phyloP scores from a whole-genome alignment of 2,888 invertebrate species.

The Strigamia transsilvanica region DNA sequence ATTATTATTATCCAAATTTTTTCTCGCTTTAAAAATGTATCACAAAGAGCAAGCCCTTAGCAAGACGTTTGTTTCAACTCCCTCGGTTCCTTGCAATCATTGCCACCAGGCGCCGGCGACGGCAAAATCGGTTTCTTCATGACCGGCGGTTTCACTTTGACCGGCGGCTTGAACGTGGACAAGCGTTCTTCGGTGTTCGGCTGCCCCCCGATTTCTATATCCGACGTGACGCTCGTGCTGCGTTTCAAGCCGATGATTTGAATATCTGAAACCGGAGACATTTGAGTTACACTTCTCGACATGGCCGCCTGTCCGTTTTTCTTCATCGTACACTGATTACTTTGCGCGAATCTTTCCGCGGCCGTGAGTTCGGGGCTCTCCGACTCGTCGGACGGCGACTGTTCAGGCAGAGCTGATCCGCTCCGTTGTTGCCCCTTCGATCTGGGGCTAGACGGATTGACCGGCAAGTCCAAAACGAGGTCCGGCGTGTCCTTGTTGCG shows the following conservation, averaged over 20 bases:
- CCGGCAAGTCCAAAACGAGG: constrained; percentile 83
- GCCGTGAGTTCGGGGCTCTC: constrained; percentile 71
- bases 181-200: constrained; percentile 57
- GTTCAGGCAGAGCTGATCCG: not conserved
- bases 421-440: constrained; percentile 63
- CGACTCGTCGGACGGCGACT: constrained; percentile 62
- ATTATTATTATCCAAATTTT: not conserved
- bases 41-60: constrained; percentile 28
- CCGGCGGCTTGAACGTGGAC: constrained; percentile 62
- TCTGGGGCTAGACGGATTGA: constrained; percentile 61
- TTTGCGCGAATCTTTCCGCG: constrained; percentile 80
- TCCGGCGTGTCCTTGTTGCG: constrained; percentile 73
- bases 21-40: not conserved
- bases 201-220: constrained; percentile 38
- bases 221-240: constrained; percentile 19
- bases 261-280: constrained; percentile 56
- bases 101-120: constrained; percentile 53
- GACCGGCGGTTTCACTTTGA: constrained; percentile 80
- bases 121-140: constrained; percentile 74
- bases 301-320: constrained; percentile 64
- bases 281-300: constrained; percentile 43
- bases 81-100: constrained; percentile 14
- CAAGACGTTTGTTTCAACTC: constrained; percentile 56
- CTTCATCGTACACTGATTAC: constrained; percentile 80
- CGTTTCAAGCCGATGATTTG: constrained; percentile 56